These are phyloP conservation scores for Xanthia icteritia DNA, from an alignment of 2,888 invertebrate genomes.

Conservation along the genomic window DNA sequence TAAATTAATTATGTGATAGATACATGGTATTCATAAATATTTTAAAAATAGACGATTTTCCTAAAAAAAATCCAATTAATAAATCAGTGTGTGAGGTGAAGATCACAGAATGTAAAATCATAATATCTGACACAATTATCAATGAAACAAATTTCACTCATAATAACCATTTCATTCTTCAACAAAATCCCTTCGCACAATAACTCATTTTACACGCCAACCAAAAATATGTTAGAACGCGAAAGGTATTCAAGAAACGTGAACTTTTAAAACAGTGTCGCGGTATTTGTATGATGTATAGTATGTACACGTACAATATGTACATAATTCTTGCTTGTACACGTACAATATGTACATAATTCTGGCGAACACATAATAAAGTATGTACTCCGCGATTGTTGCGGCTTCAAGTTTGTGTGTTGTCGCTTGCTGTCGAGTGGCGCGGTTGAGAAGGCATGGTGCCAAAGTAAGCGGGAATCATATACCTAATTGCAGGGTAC, in stretches of 20 bases:
- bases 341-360: constrained; percentile 43
- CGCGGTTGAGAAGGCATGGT: constrained; percentile 22
- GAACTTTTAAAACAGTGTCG: constrained; percentile 61
- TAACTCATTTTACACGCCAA: background rate
- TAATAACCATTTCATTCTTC: background rate
- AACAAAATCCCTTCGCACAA: background rate
- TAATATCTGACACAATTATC: background rate
- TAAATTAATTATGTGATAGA: too few species aligned
- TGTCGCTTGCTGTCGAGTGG: constrained; percentile 64
- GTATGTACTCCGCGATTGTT: constrained; percentile 66
- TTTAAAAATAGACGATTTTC: too few species aligned
- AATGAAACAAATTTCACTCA: background rate
- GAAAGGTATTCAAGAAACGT: constrained; percentile 49
- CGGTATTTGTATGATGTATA: constrained; percentile 44
- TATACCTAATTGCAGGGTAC: too few species aligned
- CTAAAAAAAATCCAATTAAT: too few species aligned
- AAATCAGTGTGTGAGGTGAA: too few species aligned
- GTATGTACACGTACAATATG: constrained; percentile 12
- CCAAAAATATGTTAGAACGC: constrained; percentile 47
- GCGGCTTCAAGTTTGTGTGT: constrained; percentile 66
- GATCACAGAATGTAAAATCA: too few species aligned
- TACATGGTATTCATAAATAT: too few species aligned
- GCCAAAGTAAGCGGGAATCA: constrained; percentile 18
- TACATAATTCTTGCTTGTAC: constrained; percentile 43
- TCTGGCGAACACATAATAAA: constrained; percentile 59